Evolutionary conservation across 2,888 invertebrate genomes (phyloP), one percentile per base, ranked within the genome.

Genomic region (Theodoxus fluviatilis): DNA sequence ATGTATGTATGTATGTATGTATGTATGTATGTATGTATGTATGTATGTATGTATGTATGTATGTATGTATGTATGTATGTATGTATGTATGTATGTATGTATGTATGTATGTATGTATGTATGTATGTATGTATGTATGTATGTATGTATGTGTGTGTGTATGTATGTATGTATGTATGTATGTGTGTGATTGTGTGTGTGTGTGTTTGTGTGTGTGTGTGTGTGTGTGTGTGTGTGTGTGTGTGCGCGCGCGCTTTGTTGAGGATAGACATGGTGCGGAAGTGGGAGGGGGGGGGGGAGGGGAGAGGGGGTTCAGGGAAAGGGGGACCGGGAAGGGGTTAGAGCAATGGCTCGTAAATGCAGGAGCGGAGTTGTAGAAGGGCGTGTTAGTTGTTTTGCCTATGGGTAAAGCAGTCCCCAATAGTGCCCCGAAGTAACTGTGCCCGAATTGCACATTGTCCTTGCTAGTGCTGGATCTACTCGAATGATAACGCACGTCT

Each of bases 141-240:
- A 31, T 57, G 57, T 57, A 31, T 57, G 63, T 63, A 15, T 63
- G 63, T 63, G 63, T 63, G 63, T 63, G 57, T 57, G 57, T 57
- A 31, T 57, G 57, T 57, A 31, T 57, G 57, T 57, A 31, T 57
- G 57, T 57, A 31, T 57, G 57, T 57, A 31, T 57, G 57, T 57
- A 31, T 52, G 52, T 52, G 52, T 52, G 52, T 52, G 52, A 22
- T n/a, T 52, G 52, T 52, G 52, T 52, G 52, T 52, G 52, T 52
- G 52, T 52, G 52, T 52, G 52, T 52, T n/a, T 52, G 52, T 52
- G 52, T 52, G 52, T 52, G 52, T 52, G 52, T 52, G 52, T 52
- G 61, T 61, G 61, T 25, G 61, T 25, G 28, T 61, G 31, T 9
- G n/a, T 25, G 18, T 61, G 61, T 52, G 52, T 52, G 7, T 52